Conservation (phyloP, 2,113 vertebrate species). For the Prochilodus magdalenae region DNA sequence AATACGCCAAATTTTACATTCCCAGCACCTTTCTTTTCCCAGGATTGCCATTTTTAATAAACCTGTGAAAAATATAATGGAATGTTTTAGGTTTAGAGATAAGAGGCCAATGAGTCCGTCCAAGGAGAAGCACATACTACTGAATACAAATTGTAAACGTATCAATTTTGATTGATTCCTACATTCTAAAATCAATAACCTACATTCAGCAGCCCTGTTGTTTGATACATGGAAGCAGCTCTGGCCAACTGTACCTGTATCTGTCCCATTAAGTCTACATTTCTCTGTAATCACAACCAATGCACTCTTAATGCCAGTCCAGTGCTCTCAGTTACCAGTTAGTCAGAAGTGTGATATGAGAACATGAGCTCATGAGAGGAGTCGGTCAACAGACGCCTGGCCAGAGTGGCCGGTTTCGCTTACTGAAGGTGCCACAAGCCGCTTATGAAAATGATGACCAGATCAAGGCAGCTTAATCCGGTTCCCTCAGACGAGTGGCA, state of each 20-base stretch:
- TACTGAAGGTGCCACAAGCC: conserved; percentile 14
- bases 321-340: background rate
- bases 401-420: conserved; percentile 6
- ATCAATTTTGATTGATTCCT: too few species aligned
- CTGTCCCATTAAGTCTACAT: background rate
- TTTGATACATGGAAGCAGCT: background rate
- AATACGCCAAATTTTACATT: too few species aligned
- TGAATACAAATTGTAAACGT: too few species aligned
- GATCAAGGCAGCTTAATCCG: conserved; percentile 44
- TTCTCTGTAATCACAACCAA: background rate
- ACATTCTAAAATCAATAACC: too few species aligned
- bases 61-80: too few species aligned
- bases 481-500: conserved; percentile 5
- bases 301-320: background rate
- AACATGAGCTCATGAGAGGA: conserved; percentile 15
- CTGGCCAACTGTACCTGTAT: background rate
- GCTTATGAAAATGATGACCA: conserved; percentile 30
- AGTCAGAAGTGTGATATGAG: background rate
- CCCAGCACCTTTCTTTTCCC: too few species aligned
- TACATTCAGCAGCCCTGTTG: too few species aligned
- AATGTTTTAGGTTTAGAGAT: too few species aligned
- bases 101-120: too few species aligned
- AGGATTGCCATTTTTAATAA: too few species aligned
- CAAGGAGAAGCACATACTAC: too few species aligned
- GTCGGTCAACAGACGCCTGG: background rate